phyloP scores from a whole-genome alignment of 2,888 invertebrate species.

The Choristoneura rosaceana region DNA sequence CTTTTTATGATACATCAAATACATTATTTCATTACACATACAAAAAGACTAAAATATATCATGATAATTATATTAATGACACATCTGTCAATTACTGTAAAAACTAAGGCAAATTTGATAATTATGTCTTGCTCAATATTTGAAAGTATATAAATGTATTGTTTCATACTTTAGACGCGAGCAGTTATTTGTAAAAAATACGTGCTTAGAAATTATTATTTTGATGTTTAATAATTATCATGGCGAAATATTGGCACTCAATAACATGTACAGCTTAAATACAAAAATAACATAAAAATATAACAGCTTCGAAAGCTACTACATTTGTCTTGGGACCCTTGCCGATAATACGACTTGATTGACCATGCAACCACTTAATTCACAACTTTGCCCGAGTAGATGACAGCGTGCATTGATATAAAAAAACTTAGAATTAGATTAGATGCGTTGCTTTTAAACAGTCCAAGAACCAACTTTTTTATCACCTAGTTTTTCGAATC shows the following conservation, averaged over 20 bases:
- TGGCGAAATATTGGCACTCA: constrained; percentile 7
- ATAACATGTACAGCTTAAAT: constrained; percentile 15
- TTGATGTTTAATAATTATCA: background rate
- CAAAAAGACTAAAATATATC: background rate
- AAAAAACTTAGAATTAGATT: too few relatives aligned
- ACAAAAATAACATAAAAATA: constrained; percentile 13
- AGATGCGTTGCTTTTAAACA: too few relatives aligned
- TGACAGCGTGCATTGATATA: too few relatives aligned
- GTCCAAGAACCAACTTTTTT: too few relatives aligned
- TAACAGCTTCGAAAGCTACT: background rate
- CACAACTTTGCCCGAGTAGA: too few relatives aligned
- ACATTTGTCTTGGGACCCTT: background rate
- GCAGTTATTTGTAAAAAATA: background rate
- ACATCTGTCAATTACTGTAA: constrained; percentile 3
- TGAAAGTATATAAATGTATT: constrained; percentile 11
- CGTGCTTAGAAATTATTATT: background rate
- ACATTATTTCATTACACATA: constrained; percentile 15
- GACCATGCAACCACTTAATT: background rate
- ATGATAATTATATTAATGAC: constrained; percentile 12
- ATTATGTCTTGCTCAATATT: constrained; percentile 23
- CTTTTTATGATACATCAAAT: background rate
- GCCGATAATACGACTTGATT: background rate
- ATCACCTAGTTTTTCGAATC: too few relatives aligned
- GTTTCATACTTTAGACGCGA: constrained; percentile 7
- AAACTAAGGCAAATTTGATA: background rate